These are phyloP conservation scores for Magallana gigas DNA, from an alignment of 1,140 invertebrate species.

Conservation along the genomic window DNA sequence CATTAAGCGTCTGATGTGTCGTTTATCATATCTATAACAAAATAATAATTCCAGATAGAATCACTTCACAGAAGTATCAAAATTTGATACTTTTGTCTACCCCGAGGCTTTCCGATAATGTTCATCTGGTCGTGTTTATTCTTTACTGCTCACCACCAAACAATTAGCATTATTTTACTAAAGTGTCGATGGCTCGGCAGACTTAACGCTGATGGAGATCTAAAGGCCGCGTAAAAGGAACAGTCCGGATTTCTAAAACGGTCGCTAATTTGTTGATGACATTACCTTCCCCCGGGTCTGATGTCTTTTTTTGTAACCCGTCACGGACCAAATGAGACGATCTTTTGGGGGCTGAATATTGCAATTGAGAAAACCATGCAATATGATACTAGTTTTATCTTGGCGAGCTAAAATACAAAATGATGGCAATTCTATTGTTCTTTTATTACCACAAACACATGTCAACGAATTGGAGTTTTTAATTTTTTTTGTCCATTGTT, in stretches of 20 bases:
- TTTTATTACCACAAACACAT: slow-evolving; percentile 39
- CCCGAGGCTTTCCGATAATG: slow-evolving; percentile 17
- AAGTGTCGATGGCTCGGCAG: slow-evolving; percentile 8
- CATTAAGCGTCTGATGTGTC: background rate
- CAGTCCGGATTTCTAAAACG: slow-evolving; percentile 37
- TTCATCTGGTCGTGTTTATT: slow-evolving; percentile 25
- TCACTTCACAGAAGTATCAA: slow-evolving; percentile 30
- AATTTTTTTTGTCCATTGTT: background rate
- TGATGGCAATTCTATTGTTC: slow-evolving; percentile 41
- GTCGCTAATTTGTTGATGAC: slow-evolving; percentile 25
- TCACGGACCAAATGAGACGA: slow-evolving; percentile 21
- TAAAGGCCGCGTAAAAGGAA: background rate
- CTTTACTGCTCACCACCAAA: slow-evolving; percentile 25
- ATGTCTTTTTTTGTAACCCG: background rate
- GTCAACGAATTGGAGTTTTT: slow-evolving; percentile 3
- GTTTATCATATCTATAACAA: slow-evolving; percentile 38
- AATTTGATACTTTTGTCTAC: slow-evolving; percentile 34
- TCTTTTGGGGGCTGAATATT: slow-evolving; percentile 3
- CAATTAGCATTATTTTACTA: slow-evolving; percentile 36
- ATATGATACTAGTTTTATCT: slow-evolving; percentile 29
- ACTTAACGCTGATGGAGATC: slow-evolving; percentile 13
- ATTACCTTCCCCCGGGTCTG: slow-evolving; percentile 24
- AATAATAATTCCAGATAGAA: slow-evolving; percentile 29
- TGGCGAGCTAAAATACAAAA: slow-evolving; percentile 28
- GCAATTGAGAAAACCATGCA: slow-evolving; percentile 20